Percentiles rank a stretch among this genome's conserved stretches.
Conservation (phyloP, 2,113 vertebrate genomes). For the Alligator sinensis region DNA sequence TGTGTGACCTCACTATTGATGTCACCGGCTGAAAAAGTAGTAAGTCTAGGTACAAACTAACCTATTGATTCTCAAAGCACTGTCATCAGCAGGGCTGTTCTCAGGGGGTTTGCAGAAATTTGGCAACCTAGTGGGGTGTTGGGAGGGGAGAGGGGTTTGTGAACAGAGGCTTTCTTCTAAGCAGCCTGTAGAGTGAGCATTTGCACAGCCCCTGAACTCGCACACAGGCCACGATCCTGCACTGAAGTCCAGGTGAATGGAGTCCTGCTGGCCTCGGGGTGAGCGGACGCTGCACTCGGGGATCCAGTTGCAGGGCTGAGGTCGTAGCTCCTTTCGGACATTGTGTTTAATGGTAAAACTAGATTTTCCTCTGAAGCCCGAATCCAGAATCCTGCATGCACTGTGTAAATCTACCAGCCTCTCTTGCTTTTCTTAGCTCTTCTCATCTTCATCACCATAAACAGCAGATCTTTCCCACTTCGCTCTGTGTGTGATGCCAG, state of each 20-base stretch:
- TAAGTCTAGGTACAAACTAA: accelerated
- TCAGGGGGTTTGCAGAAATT: neutral
- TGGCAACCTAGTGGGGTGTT: neutral
- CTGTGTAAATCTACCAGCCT: neutral
- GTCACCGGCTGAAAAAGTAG: neutral
- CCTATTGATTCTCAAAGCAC: accelerated
- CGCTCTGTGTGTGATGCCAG: accelerated
- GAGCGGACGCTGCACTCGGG: neutral
- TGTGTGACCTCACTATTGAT: neutral
- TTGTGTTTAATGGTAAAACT: neutral
- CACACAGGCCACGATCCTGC: accelerated
- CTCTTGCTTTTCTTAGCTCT: neutral
- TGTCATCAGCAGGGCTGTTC: neutral
- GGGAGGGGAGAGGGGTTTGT: neutral
- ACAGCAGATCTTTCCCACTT: neutral
- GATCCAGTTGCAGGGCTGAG: neutral
- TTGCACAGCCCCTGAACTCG: accelerated
- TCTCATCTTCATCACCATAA: neutral
- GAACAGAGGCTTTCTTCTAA: neutral
- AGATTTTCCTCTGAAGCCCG: neutral
- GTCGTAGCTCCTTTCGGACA: neutral
- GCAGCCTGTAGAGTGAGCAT: neutral
- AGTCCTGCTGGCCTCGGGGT: neutral
- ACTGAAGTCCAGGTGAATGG: accelerated
- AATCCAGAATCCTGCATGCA: neutral